Conservation (phyloP, 2,113 vertebrate genomes). For the Nothobranchius kuhntae region DNA sequence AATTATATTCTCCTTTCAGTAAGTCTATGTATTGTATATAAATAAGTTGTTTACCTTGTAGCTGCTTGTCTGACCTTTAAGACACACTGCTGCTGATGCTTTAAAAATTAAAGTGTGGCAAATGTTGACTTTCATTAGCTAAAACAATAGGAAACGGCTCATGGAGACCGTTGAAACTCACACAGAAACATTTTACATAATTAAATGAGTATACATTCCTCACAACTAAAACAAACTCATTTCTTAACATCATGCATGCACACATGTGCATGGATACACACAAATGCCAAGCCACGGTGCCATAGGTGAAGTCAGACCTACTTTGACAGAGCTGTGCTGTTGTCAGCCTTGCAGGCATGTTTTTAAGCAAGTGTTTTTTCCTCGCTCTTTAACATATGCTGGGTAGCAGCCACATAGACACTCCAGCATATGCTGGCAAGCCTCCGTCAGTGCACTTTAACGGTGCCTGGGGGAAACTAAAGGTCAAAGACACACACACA, state of each 20-base stretch:
- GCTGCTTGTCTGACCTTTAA: too few species aligned
- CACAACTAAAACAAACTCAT: not conserved
- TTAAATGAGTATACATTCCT: conserved; percentile 2
- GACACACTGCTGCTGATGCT: conserved; percentile 38
- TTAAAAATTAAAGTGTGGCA: conserved; percentile 74
- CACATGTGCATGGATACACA: conserved; percentile 20
- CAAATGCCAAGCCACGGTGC: conserved; percentile 37
- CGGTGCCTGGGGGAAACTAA: conserved; percentile 67
- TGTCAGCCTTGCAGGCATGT: conserved; percentile 61
- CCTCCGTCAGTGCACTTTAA: conserved; percentile 70
- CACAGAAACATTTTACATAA: not conserved
- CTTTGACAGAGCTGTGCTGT: conserved; percentile 57
- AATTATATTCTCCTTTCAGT: too few species aligned
- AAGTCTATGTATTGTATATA: too few species aligned
- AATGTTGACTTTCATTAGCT: conserved; percentile 44
- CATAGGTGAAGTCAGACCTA: conserved; percentile 73
- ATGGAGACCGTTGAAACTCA: not conserved
- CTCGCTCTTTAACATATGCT: conserved; percentile 71
- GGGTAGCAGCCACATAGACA: conserved; percentile 73
- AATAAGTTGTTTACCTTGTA: too few species aligned
- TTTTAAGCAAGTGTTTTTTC: conserved; percentile 65
- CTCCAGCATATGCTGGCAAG: conserved; percentile 75
- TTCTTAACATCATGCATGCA: not conserved
- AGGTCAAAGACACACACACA: conserved; percentile 68
- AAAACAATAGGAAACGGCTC: conserved; percentile 40